A percentile compares a stretch with the other conserved stretches of the same genome.
Conservation (phyloP, 2,888 invertebrate genomes). For the Athalia cordata region DNA sequence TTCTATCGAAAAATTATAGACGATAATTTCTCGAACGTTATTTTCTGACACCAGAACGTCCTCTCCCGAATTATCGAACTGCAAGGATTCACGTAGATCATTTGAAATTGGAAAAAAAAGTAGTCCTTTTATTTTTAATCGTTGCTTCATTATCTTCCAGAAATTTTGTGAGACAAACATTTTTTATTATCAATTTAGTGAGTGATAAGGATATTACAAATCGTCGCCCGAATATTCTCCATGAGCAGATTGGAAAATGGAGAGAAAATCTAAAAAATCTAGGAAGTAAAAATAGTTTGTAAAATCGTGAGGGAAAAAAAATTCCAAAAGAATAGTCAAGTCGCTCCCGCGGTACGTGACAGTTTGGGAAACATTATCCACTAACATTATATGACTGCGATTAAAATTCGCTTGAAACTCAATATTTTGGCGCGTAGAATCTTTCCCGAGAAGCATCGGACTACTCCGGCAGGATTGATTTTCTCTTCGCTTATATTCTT, state of each 20-base stretch:
- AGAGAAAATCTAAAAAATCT: not conserved
- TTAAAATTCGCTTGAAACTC: not conserved
- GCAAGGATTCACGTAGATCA: too few relatives aligned
- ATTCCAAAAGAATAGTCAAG: not conserved
- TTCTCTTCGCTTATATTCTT: not conserved
- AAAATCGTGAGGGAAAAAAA: not conserved
- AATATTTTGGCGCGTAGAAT: not conserved
- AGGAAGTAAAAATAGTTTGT: not conserved
- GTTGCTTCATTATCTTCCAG: too few relatives aligned
- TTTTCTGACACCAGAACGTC: too few relatives aligned
- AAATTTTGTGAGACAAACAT: too few relatives aligned
- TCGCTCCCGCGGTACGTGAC: not conserved
- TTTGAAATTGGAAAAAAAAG: too few relatives aligned
- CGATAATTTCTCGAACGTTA: too few relatives aligned
- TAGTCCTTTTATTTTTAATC: too few relatives aligned
- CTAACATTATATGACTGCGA: not conserved
- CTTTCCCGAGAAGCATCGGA: not conserved
- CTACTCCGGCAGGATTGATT: not conserved
- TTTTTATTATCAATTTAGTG: too few relatives aligned
- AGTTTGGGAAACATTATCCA: not conserved
- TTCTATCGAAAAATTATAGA: too few relatives aligned
- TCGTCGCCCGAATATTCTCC: not conserved
- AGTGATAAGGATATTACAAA: not conserved
- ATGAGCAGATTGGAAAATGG: not conserved
- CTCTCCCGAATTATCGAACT: too few relatives aligned